A percentile compares a stretch with the other conserved stretches of the same genome.
phyloP scores from a whole-genome alignment of 2,797 vertebrate species.

The Peromyscus aztecus region DNA sequence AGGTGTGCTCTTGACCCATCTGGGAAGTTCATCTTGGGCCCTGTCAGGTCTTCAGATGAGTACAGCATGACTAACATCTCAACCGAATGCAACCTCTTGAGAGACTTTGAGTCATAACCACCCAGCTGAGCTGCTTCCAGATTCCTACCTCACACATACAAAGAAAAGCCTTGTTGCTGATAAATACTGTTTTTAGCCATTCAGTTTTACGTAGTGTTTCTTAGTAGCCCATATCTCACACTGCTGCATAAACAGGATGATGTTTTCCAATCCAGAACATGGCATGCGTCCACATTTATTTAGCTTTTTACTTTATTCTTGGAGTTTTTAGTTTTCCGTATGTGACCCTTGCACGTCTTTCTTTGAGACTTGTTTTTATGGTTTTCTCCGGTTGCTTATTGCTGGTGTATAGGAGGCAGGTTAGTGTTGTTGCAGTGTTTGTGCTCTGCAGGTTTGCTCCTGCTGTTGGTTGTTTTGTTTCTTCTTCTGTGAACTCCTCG shows the following conservation, averaged over 20 bases:
- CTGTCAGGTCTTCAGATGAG: constrained; percentile 4
- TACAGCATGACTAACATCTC: not conserved
- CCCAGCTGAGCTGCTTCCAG: not conserved
- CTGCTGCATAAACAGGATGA: not conserved
- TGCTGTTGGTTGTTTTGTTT: not conserved
- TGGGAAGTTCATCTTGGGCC: not conserved
- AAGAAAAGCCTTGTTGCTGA: not conserved
- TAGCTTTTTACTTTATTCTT: constrained; percentile 25
- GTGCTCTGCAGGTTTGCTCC: not conserved
- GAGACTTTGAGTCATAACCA: not conserved
- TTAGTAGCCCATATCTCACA: not conserved
- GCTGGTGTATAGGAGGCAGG: not conserved
- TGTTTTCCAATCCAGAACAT: not conserved
- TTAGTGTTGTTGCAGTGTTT: not conserved
- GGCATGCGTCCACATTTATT: not conserved
- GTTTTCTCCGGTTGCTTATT: constrained; percentile 38
- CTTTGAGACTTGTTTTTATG: constrained; percentile 7
- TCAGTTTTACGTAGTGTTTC: not conserved
- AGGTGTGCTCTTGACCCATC: not conserved
- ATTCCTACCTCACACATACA: not conserved
- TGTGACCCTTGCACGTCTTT: not conserved
- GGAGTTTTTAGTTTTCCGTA: not conserved
- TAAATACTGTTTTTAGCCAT: not conserved
- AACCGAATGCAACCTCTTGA: not conserved
- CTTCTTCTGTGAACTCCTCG: constrained; percentile 32